A percentile compares a stretch with the other conserved stretches of the same genome.
Evolutionary conservation across 2,888 invertebrate species (phyloP).

Genomic region (Pterostichus niger): DNA sequence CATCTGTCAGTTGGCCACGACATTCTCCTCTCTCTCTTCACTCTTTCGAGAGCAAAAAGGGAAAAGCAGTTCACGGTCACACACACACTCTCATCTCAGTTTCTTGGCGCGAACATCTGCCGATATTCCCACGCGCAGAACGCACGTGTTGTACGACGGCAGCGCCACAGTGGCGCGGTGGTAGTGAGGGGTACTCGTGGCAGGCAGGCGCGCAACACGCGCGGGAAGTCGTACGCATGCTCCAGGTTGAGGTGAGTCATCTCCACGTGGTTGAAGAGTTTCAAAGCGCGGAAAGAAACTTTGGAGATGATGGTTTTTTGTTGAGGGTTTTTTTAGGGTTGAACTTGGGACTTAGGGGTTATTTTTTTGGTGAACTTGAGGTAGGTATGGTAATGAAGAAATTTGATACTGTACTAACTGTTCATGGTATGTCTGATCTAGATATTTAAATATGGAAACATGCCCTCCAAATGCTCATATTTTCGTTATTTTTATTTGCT

Average conservation of each 20-base stretch:
- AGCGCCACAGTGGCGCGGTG: background rate
- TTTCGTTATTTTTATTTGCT: too few relatives aligned
- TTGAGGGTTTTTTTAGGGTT: too few relatives aligned
- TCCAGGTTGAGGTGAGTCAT: conserved; percentile 1
- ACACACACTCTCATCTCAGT: conserved; percentile 43
- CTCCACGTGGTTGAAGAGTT: conserved; percentile 13
- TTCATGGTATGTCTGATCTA: too few relatives aligned
- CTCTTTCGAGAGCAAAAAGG: conserved; percentile 17
- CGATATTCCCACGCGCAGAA: conserved; percentile 57
- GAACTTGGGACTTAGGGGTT: too few relatives aligned
- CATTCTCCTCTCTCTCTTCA: background rate
- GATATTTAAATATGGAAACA: too few relatives aligned
- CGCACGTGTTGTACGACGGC: conserved; percentile 53
- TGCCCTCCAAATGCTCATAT: too few relatives aligned
- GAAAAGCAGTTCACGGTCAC: conserved; percentile 58
- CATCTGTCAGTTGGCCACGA: background rate
- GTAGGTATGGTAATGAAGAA: too few relatives aligned
- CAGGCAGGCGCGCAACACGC: conserved; percentile 21
- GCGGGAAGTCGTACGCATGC: conserved; percentile 1
- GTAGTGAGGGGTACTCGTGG: background rate
- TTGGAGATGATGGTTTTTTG: background rate
- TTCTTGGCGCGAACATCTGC: conserved; percentile 53
- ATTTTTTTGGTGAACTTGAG: too few relatives aligned
- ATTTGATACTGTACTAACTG: too few relatives aligned
- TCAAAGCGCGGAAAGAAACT: background rate